phyloP scores from a whole-genome alignment of 2,888 invertebrate genomes.

The Apomyelois bistriatella region DNA sequence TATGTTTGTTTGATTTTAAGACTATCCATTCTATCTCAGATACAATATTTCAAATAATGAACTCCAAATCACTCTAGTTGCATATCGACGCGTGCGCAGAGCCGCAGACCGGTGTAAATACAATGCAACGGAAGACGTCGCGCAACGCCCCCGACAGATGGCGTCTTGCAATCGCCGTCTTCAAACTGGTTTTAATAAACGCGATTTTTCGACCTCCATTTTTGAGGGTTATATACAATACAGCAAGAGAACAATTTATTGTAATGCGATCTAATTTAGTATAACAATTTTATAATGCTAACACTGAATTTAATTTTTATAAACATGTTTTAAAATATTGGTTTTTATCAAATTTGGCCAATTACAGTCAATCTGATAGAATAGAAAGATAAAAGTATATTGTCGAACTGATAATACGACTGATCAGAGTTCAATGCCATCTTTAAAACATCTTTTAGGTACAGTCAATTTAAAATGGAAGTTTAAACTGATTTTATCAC shows the following conservation, averaged over 20 bases:
- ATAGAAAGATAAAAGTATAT: too few relatives aligned
- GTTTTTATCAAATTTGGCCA: too few relatives aligned
- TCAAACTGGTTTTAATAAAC: constrained; percentile 52
- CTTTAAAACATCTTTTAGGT: too few relatives aligned
- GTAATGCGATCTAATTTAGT: not conserved
- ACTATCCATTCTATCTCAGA: too few relatives aligned
- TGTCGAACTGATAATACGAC: too few relatives aligned
- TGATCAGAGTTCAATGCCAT: too few relatives aligned
- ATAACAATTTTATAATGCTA: not conserved
- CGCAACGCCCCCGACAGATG: constrained; percentile 64
- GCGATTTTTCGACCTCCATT: constrained; percentile 60
- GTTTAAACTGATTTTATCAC: too few relatives aligned
- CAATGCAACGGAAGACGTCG: constrained; percentile 74
- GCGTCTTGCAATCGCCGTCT: constrained; percentile 42
- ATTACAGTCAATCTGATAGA: too few relatives aligned
- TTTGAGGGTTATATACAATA: constrained; percentile 24
- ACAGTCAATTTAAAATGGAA: too few relatives aligned
- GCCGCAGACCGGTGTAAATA: constrained; percentile 47
- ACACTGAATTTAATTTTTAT: not conserved
- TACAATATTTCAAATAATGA: not conserved
- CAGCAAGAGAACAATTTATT: not conserved
- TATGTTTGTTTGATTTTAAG: too few relatives aligned
- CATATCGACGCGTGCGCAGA: constrained; percentile 63
- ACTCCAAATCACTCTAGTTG: constrained; percentile 26
- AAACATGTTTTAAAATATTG: too few relatives aligned